Base-by-base conservation (phyloP, 2,888 invertebrate species). In the Chrysomela aeneicollis region DNA sequence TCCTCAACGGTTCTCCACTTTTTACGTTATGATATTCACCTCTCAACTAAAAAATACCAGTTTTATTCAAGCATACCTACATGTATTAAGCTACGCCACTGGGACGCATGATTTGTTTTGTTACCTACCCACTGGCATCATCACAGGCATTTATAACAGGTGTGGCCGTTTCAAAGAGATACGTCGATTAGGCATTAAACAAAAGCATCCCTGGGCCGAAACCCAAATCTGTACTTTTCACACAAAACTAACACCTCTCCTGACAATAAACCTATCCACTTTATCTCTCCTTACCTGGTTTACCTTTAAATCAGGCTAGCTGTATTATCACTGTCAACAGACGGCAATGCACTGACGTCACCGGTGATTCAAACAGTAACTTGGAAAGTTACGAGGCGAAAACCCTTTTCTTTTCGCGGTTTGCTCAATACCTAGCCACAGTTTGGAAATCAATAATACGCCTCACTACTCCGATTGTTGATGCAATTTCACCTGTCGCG, bases 81-180 rank as follows among this genome's bases (percentile, higher is more conserved):
- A 46, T 19, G 9, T 21, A 54, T 35, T 54, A 6, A 17, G 21
- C 32, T 9, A 32, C 63, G 63, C 53, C 63, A 59, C 63, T 63
- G 63, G 8, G 32, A 47, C 47, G 21, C 53, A 63, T 59, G 59
- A 63, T 63, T 63, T 63, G 63, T 63, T 63, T 63, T 63, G 59
- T 63, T 63, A 63, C 63, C 63, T 63, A 63, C 63, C 59, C 59
- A 63, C 46, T 53, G 47, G 59, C 59, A 47, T 54, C 35, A 59
- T 58, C 59, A 63, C 46, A 47, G 47, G 59, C 59, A 47, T 54
- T 49, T 42, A 35, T 63, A 63, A 63, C 63, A 63, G 63, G 63
- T 63, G 63, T 63, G 63, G 63, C 63, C 59, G 22, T 42, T 42
- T 42, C 42, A 42, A 42, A 42, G 15, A 42, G 42, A 42, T 42